phyloP scores from a whole-genome alignment of 2,797 vertebrate species.

The Furcifer pardalis region DNA sequence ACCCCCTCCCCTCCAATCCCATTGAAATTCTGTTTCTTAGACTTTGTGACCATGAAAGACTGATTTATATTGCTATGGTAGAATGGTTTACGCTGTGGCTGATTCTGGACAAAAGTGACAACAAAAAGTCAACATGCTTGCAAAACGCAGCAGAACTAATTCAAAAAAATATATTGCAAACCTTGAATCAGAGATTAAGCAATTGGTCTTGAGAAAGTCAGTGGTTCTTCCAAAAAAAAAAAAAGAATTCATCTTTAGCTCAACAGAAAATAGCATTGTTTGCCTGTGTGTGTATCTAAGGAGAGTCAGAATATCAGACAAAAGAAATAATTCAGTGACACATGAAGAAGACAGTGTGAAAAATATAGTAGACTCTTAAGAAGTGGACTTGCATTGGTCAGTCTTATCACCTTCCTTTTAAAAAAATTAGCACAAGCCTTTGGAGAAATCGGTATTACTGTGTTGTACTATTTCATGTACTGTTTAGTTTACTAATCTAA shows the following conservation, averaged over 20 bases:
- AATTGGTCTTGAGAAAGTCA: conserved; percentile 45
- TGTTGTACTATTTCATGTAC: neutral
- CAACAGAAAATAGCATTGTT: conserved; percentile 40
- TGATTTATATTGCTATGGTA: conserved; percentile 71
- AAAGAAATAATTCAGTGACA: neutral
- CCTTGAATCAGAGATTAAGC: conserved; percentile 68
- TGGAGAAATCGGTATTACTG: neutral
- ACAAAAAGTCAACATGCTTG: neutral
- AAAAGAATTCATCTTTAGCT: conserved; percentile 36
- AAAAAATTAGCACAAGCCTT: neutral
- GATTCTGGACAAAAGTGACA: conserved; percentile 57
- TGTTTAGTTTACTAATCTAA: neutral
- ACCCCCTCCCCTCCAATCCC: neutral
- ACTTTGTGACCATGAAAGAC: conserved; percentile 72
- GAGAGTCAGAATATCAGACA: neutral
- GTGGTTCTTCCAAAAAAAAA: conserved; percentile 45
- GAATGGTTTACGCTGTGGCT: conserved; percentile 59
- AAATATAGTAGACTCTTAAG: neutral
- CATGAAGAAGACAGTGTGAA: neutral
- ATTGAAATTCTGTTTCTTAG: conserved; percentile 68
- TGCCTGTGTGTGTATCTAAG: neutral
- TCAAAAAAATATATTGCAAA: conserved; percentile 48
- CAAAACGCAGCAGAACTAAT: conserved; percentile 69
- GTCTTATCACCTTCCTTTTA: neutral
- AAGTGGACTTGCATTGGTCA: neutral